Evolutionary conservation across 1,140 invertebrate species (phyloP), one percentile per base, ranked within the genome.

Genomic region (Saccostrea echinata): DNA sequence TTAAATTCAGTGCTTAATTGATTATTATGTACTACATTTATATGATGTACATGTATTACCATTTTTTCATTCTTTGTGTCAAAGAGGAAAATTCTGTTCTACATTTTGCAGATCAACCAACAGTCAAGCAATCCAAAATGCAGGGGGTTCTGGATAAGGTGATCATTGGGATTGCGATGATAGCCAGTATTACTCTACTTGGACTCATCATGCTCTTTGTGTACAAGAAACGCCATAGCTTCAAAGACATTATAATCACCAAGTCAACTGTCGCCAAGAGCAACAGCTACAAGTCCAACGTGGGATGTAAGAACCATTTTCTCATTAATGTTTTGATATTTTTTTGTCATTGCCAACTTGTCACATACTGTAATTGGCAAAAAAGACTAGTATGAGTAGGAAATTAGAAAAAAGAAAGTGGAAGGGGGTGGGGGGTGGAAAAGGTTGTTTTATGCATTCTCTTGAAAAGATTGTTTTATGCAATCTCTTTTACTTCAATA

Each of bases 281-380:
- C 89, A 94, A 94, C 91, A 94, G 92, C 85, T 94, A 94, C 91
- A 94, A 94, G 80, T 94, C 93, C 27, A 94, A 92, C 57, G 92
- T 94, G 18, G 93, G 93, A 91, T 93, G 93, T 94, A 90, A 91
- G 89, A 89, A n/a, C 12, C 27, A 33, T 76, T 1, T 76, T 33
- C 4, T 61, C 18, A 21, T 4, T 61, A 6, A 61, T 61, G 43
- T 43, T 43, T 43, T 43, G 43, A 43, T 43, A 43, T 6, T 6
- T 43, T 43, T 43, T 8, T 8, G 43, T 43, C 43, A 43, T 43
- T 3, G 43, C 9, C 1, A 43, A 43, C 9, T 1, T 43, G 9
- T 43, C 43, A 43, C 43, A 43, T 43, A 8, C 43, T 43, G 43
- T 43, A 43, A 8, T 4, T 43, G 43, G 6, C 1, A 43, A 9